Evolutionary conservation across 2,888 invertebrate species (phyloP).

Genomic region (Rhaphigaster nebulosa): DNA sequence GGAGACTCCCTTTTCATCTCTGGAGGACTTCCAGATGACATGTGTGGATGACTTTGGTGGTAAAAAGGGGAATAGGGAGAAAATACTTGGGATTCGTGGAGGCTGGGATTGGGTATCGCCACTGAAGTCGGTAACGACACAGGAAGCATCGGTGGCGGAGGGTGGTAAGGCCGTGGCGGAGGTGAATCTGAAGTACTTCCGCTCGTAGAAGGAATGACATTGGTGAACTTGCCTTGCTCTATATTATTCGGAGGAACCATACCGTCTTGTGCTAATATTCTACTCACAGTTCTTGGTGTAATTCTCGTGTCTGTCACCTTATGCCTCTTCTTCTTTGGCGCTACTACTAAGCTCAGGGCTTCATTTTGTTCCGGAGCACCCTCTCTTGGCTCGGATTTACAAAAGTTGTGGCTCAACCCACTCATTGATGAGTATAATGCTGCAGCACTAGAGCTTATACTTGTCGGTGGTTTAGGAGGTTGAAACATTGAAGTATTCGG

Average conservation of each 20-base stretch:
- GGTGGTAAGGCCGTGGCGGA: constrained; percentile 79
- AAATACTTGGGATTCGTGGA: constrained; percentile 94
- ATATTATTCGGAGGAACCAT: constrained; percentile 72
- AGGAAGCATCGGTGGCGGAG: constrained; percentile 86
- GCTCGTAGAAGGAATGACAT: constrained; percentile 64
- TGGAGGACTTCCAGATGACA: constrained; percentile 72
- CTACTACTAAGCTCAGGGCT: constrained; percentile 93
- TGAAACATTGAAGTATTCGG: constrained; percentile 84
- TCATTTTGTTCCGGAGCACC: constrained; percentile 88
- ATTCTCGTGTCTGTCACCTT: constrained; percentile 95
- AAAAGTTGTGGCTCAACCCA: constrained; percentile 72
- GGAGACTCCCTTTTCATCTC: constrained; percentile 84
- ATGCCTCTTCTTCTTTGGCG: constrained; percentile 95
- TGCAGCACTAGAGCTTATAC: constrained; percentile 71
- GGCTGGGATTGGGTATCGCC: constrained; percentile 95
- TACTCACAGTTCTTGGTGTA: constrained; percentile 90
- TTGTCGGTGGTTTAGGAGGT: constrained; percentile 82
- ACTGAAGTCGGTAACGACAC: constrained; percentile 94
- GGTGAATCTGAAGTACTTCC: constrained; percentile 69
- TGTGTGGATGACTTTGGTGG: constrained; percentile 70
- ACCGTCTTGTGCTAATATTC: constrained; percentile 87
- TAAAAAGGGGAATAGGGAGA: constrained; percentile 93
- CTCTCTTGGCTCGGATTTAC: constrained; percentile 73
- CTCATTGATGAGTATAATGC: constrained; percentile 75
- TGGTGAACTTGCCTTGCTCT: constrained; percentile 63